A percentile compares a stretch with the other conserved stretches of the same genome.
phyloP scores from a whole-genome alignment of 2,888 invertebrate species.

The Eledona agricola region DNA sequence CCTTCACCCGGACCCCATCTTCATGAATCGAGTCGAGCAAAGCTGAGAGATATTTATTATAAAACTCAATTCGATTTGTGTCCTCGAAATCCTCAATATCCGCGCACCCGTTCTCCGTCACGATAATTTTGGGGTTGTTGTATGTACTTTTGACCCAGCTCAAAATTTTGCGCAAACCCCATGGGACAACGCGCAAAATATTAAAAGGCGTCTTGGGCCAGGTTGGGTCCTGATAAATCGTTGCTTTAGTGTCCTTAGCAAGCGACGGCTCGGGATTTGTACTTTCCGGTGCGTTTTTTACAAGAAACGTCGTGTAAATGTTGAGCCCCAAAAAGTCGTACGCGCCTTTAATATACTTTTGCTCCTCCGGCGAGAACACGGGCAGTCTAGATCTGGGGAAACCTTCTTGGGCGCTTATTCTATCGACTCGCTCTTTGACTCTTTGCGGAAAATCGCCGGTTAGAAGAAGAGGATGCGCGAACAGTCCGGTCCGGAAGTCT shows the following conservation, averaged over 20 bases:
- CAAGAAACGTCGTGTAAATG: constrained; percentile 41
- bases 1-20: constrained; percentile 63
- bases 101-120: constrained; percentile 70
- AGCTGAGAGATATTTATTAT: constrained; percentile 41
- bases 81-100: constrained; percentile 63
- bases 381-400: constrained; percentile 44
- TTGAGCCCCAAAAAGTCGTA: constrained; percentile 47
- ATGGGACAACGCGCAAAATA: constrained; percentile 62
- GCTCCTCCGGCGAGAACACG: constrained; percentile 37
- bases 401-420: constrained; percentile 42
- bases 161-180: constrained; percentile 67
- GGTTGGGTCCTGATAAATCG: constrained; percentile 65
- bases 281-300: constrained; percentile 34
- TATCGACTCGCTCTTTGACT: constrained; percentile 41
- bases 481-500: constrained; percentile 59
- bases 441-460: constrained; percentile 48
- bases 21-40: constrained; percentile 49
- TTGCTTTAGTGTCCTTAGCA: constrained; percentile 70
- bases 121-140: constrained; percentile 65
- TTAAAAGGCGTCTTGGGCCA: constrained; percentile 64
- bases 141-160: constrained; percentile 59
- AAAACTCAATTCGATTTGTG: constrained; percentile 3
- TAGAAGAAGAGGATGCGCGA: constrained; percentile 43
- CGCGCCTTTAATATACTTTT: constrained; percentile 37
- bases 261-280: constrained; percentile 63